A percentile compares a stretch with the other conserved stretches of the same genome.
These are phyloP conservation scores for Cromileptes altivelis DNA, from an alignment of 2,113 vertebrate genomes.

Conservation along the genomic window DNA sequence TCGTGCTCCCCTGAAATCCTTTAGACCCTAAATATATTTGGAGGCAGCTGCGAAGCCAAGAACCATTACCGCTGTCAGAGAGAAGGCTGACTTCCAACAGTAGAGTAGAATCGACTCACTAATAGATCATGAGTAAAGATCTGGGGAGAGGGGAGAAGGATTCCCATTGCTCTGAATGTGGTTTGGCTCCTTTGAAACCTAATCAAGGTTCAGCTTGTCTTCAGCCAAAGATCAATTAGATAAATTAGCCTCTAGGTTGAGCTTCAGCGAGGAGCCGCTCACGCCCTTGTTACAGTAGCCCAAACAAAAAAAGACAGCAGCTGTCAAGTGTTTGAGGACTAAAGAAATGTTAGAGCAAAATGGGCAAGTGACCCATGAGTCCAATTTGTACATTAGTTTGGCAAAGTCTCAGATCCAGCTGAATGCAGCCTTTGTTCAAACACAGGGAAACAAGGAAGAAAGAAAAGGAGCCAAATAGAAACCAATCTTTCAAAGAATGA, in stretches of 20 bases:
- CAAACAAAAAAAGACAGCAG: slow-evolving; percentile 44
- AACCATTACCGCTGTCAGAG: slow-evolving; percentile 64
- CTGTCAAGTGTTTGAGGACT: slow-evolving; percentile 30
- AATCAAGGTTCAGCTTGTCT: slow-evolving; percentile 54
- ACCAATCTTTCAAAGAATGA: slow-evolving; percentile 17
- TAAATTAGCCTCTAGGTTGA: slow-evolving; percentile 37
- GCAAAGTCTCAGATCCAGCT: slow-evolving; percentile 46
- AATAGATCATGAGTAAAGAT: slow-evolving; percentile 57
- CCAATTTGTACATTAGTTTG: slow-evolving; percentile 59
- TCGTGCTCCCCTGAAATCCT: slow-evolving; percentile 45
- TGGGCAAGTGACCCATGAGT: slow-evolving; percentile 42
- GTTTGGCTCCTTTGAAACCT: slow-evolving; percentile 55
- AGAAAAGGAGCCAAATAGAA: slow-evolving; percentile 27
- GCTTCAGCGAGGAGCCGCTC: slow-evolving; percentile 24
- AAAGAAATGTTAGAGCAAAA: slow-evolving; percentile 39
- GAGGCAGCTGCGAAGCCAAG: slow-evolving; percentile 59
- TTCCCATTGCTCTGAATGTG: slow-evolving; percentile 23
- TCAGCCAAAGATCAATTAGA: slow-evolving; percentile 64
- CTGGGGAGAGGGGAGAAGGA: neutral
- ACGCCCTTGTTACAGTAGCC: slow-evolving; percentile 32
- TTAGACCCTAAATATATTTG: slow-evolving; percentile 61
- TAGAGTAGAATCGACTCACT: slow-evolving; percentile 49
- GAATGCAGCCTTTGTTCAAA: slow-evolving; percentile 63
- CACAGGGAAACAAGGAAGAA: slow-evolving; percentile 26
- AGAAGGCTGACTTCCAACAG: slow-evolving; percentile 53